Percentiles rank a stretch among this genome's conserved stretches.
These are phyloP conservation scores for Rhyzopertha dominica DNA, from an alignment of 1,140 invertebrate species.

Conservation along the genomic window DNA sequence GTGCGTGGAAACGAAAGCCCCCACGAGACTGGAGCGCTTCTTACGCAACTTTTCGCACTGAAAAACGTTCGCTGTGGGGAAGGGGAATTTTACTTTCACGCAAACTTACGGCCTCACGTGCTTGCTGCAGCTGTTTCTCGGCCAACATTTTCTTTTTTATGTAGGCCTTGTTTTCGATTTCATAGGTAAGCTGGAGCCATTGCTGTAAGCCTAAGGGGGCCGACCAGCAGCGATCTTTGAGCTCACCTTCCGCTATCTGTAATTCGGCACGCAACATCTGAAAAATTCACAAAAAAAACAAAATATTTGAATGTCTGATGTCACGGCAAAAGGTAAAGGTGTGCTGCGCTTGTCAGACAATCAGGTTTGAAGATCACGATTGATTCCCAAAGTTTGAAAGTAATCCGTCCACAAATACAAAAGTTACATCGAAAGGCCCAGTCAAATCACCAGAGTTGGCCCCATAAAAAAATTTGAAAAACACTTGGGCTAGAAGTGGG, in stretches of 20 bases:
- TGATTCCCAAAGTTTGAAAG: no score
- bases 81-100: conserved; percentile 3
- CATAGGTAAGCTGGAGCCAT: conserved; percentile 92
- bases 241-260: conserved; percentile 78
- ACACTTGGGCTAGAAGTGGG: no score
- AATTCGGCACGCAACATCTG: conserved; percentile 74
- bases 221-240: conserved; percentile 82
- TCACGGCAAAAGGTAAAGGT: no score
- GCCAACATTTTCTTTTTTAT: conserved; percentile 79
- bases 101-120: conserved; percentile 76
- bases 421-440: no score
- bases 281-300: conserved; percentile 5
- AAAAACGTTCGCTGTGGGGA: conserved; percentile 26
- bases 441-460: no score
- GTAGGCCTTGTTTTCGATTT: conserved; percentile 86
- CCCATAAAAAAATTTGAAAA: no score
- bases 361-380: no score
- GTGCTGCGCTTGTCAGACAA: no score
- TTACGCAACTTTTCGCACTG: conserved; percentile 91
- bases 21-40: conserved; percentile 87
- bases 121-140: conserved; percentile 80
- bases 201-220: conserved; percentile 83
- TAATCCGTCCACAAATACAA: no score
- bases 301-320: conserved; percentile 7
- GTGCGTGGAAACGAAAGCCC: conserved; percentile 90